These are phyloP conservation scores for Rallus limicola DNA, from an alignment of 2,113 vertebrate genomes.

Conservation along the genomic window DNA sequence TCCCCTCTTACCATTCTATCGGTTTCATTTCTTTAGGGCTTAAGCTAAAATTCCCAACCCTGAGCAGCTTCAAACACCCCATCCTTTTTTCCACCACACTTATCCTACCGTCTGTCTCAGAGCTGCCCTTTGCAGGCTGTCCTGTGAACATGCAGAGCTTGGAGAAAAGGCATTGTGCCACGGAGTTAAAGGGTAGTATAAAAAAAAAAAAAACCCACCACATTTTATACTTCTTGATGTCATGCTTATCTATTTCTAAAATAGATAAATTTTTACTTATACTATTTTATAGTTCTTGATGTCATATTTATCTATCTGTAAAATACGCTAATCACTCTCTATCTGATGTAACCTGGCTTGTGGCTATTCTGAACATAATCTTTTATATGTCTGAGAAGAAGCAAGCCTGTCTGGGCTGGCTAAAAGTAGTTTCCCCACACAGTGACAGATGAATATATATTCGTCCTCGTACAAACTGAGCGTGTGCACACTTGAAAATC, in stretches of 20 bases:
- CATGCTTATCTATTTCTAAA: background rate
- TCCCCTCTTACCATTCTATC: background rate
- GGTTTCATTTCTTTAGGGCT: background rate
- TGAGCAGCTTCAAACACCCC: background rate
- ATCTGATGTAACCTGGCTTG: background rate
- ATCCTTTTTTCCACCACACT: background rate
- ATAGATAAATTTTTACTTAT: no score
- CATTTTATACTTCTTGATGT: background rate
- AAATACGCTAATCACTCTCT: background rate
- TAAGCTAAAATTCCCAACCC: background rate
- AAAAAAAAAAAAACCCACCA: background rate
- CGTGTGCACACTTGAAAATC: constrained; percentile 16
- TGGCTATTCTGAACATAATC: background rate
- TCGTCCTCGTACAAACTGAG: rapidly evolving
- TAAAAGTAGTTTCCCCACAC: background rate
- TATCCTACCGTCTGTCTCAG: background rate
- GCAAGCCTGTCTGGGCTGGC: background rate
- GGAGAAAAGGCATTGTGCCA: background rate
- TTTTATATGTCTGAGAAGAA: background rate
- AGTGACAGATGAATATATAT: background rate
- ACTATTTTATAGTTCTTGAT: background rate
- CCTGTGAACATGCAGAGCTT: background rate
- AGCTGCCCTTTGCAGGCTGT: background rate
- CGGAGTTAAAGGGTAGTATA: background rate
- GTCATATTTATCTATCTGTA: background rate